Conservation (phyloP, 1,140 invertebrate genomes). For the Trichoplusia ni region DNA sequence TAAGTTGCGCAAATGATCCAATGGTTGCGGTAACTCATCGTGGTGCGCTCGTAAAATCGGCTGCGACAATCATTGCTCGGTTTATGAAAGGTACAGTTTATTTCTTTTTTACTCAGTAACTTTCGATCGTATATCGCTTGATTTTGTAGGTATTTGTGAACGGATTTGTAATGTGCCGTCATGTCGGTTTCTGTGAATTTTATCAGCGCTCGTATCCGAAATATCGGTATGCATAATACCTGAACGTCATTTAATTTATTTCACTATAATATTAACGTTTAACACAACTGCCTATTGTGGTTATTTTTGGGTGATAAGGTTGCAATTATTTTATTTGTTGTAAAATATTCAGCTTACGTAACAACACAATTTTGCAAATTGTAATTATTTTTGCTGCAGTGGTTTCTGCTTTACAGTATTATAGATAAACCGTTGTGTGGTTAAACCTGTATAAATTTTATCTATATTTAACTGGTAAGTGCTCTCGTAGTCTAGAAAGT, state of each 20-base stretch:
- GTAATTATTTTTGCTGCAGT: too few relatives aligned
- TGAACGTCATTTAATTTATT: background rate
- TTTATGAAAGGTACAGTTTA: slow-evolving; percentile 29
- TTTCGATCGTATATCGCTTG: slow-evolving; percentile 2
- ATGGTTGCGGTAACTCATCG: slow-evolving; percentile 55
- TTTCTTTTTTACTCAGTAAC: slow-evolving; percentile 7
- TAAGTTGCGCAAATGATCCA: slow-evolving; percentile 53
- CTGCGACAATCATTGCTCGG: slow-evolving; percentile 39
- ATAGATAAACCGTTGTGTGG: too few relatives aligned
- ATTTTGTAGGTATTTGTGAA: slow-evolving; percentile 5
- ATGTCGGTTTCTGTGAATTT: background rate
- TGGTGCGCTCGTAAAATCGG: slow-evolving; percentile 48
- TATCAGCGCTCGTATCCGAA: background rate
- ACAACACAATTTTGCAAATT: too few relatives aligned
- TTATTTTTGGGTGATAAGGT: too few relatives aligned
- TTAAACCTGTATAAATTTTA: too few relatives aligned
- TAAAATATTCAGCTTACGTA: too few relatives aligned
- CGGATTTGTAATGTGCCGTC: background rate
- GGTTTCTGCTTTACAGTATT: too few relatives aligned
- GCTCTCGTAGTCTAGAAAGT: too few relatives aligned
- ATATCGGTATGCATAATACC: background rate
- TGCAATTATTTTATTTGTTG: too few relatives aligned
- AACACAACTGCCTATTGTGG: too few relatives aligned
- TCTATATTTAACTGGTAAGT: too few relatives aligned
- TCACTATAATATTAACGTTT: slow-evolving; percentile 5